Percentiles rank a stretch among this genome's conserved stretches.
Evolutionary conservation across 2,888 invertebrate species (phyloP).

Genomic region (Trichogramma evanescens): DNA sequence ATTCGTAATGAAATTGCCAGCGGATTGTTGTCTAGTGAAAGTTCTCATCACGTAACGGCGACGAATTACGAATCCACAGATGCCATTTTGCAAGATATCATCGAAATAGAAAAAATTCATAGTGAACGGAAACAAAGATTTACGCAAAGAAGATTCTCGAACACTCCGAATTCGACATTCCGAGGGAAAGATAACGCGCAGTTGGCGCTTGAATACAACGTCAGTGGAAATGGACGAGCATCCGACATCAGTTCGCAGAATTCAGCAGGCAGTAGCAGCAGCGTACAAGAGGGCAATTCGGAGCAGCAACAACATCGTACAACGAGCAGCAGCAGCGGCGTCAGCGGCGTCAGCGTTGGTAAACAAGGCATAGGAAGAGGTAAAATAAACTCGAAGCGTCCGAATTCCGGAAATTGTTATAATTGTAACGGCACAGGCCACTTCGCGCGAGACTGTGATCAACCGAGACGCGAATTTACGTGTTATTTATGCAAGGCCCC

Average conservation of each 20-base stretch:
- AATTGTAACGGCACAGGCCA: not conserved
- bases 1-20: conserved; percentile 13
- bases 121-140: not conserved
- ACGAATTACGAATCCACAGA: conserved; percentile 1
- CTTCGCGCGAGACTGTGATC: not conserved
- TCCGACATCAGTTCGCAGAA: no score
- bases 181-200: no score
- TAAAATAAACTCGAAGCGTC: no score
- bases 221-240: not conserved
- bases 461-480: not conserved
- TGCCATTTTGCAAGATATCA: conserved; percentile 13
- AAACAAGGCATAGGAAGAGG: no score
- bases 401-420: not conserved
- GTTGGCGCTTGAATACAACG: no score
- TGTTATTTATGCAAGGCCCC: not conserved
- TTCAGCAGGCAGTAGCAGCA: no score
- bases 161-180: no score
- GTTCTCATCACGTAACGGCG: not conserved
- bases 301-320: no score
- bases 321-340: no score
- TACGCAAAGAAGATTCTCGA: no score
- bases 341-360: no score
- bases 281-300: no score
- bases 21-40: conserved; percentile 6
- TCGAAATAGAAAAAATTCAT: conserved; percentile 1